Evolutionary conservation across 2,888 invertebrate species (phyloP).

Genomic region (Scaptomyza flava): DNA sequence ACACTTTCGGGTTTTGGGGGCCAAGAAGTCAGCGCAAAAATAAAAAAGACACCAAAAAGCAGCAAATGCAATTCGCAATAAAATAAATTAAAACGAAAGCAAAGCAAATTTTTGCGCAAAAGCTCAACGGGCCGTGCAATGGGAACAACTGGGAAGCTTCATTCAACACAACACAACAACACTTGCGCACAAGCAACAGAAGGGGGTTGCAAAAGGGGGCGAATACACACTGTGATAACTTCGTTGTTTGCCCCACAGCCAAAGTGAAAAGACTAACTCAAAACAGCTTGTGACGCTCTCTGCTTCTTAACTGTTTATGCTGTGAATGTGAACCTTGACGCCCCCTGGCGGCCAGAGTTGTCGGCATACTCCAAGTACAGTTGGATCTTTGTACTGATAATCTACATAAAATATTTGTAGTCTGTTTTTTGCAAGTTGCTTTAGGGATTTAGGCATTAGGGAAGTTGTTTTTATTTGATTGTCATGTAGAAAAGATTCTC

Average conservation of each 20-base stretch:
- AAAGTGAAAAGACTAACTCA: conserved; percentile 45
- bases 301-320: conserved; percentile 14
- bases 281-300: conserved; percentile 44
- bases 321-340: conserved; percentile 42
- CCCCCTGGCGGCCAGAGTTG: conserved; percentile 49
- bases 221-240: conserved; percentile 35
- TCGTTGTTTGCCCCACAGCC: conserved; percentile 32
- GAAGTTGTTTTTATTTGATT: conserved; percentile 15
- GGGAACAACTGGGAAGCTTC: conserved; percentile 22
- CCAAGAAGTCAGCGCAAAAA: conserved; percentile 58
- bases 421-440: conserved; percentile 10
- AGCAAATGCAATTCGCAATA: conserved; percentile 66
- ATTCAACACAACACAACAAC: conserved; percentile 9
- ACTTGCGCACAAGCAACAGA: not conserved
- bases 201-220: not conserved
- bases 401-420: conserved; percentile 36
- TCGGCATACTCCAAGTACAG: conserved; percentile 27
- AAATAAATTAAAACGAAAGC: conserved; percentile 75
- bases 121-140: conserved; percentile 60
- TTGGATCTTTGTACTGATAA: conserved; percentile 14
- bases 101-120: conserved; percentile 66
- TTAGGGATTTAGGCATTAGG: not conserved
- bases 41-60: conserved; percentile 18
- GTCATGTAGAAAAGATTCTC: conserved; percentile 5
- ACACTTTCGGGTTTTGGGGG: conserved; percentile 63